These are phyloP conservation scores for Aurelia aurita DNA, from an alignment of 30 jellyfish, hydroid and myxozoan species.

Conservation along the genomic window DNA sequence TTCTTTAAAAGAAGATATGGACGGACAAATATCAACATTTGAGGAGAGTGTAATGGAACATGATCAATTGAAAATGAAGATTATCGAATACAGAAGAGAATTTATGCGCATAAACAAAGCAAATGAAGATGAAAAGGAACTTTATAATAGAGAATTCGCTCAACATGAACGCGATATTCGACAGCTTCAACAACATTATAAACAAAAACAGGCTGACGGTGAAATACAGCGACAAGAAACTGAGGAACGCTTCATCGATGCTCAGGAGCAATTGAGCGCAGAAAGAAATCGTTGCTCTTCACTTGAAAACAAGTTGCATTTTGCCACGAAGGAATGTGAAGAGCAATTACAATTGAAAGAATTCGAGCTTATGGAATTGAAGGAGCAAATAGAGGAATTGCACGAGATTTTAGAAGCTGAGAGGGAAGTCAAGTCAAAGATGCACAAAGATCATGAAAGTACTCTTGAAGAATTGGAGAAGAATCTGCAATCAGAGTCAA, in stretches of 20 bases:
- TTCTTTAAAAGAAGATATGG: slow-evolving; percentile 61
- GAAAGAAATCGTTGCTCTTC: slow-evolving; percentile 9
- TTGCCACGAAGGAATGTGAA: slow-evolving; percentile 17
- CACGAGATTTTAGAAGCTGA: slow-evolving; percentile 30
- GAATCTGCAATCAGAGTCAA: slow-evolving; percentile 40
- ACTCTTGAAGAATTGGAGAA: slow-evolving; percentile 47
- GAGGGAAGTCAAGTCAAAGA: slow-evolving; percentile 18
- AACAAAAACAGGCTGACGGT: slow-evolving; percentile 10
- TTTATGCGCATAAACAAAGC: slow-evolving; percentile 30
- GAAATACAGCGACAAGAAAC: slow-evolving; percentile 1
- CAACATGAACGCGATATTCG: slow-evolving; percentile 19
- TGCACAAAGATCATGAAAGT: slow-evolving; percentile 34
- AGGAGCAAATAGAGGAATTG: slow-evolving; percentile 45
- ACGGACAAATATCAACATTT: slow-evolving; percentile 36
- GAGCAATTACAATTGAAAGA: slow-evolving; percentile 30
- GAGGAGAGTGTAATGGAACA: slow-evolving; percentile 46
- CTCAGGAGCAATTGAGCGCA: slow-evolving; percentile 12
- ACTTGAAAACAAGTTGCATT: slow-evolving; percentile 34
- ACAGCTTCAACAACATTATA: slow-evolving; percentile 5
- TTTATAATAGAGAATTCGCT: slow-evolving; percentile 1
- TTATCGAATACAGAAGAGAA: slow-evolving; percentile 22
- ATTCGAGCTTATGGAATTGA: slow-evolving; percentile 32
- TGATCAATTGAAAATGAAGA: slow-evolving; percentile 29
- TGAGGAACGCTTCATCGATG: neutral
- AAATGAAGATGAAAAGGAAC: slow-evolving; percentile 38